A percentile compares a stretch with the other conserved stretches of the same genome.
Conservation (phyloP, 2,888 invertebrate genomes). For the Neelides folsomi region DNA sequence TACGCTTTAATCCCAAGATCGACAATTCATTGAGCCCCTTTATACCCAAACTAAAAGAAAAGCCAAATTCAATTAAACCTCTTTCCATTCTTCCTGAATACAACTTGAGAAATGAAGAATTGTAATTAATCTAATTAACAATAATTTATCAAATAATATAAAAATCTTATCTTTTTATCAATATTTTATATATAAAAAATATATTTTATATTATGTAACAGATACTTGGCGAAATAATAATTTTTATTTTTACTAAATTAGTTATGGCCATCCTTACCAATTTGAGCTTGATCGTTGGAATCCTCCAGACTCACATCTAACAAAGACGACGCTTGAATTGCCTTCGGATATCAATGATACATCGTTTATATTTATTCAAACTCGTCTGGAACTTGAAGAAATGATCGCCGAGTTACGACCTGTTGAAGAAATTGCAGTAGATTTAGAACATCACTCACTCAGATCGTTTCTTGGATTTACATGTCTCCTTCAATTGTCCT, state of each 20-base stretch:
- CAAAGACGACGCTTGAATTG: conserved; percentile 41
- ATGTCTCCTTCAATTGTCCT: conserved; percentile 89
- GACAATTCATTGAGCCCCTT: conserved; percentile 67
- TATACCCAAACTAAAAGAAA: conserved; percentile 66
- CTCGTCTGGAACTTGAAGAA: conserved; percentile 48
- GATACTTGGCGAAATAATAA: too few species aligned
- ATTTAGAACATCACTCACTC: conserved; percentile 67
- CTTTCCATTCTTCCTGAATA: conserved; percentile 58
- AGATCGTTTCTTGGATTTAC: conserved; percentile 86
- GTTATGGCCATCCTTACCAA: conserved; percentile 77
- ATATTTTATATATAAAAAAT: too few species aligned
- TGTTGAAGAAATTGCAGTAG: conserved; percentile 22
- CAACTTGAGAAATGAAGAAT: conserved; percentile 34
- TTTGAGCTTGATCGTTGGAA: conserved; percentile 63
- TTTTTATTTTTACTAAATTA: conserved; percentile 37
- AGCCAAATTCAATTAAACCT: conserved; percentile 76
- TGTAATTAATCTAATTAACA: conserved; percentile 16
- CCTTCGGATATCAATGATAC: conserved; percentile 49
- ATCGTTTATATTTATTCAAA: conserved; percentile 54
- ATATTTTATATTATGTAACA: too few species aligned
- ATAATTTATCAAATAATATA: neutral
- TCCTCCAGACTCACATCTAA: conserved; percentile 41
- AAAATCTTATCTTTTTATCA: too few species aligned
- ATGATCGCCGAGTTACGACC: conserved; percentile 51
- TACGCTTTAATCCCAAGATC: conserved; percentile 66